Conservation (phyloP, 2,888 invertebrate species). For the Cephus nigrinus region DNA sequence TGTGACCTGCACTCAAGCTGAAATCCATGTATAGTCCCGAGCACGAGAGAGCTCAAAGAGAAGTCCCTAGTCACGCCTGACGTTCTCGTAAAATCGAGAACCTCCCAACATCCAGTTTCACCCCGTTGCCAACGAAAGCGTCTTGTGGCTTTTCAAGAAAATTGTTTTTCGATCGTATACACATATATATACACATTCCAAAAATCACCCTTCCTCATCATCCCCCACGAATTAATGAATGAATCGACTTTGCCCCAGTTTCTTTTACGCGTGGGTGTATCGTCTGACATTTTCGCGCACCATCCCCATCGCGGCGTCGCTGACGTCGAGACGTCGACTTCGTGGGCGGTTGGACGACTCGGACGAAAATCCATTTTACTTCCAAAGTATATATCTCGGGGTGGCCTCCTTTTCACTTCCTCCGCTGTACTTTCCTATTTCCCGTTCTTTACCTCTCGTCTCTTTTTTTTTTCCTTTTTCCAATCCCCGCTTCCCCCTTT, state of each 20-base stretch:
- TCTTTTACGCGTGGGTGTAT: conserved; percentile 43
- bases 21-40: background rate
- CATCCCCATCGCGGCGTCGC: conserved; percentile 36
- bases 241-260: conserved; percentile 60
- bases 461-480: background rate
- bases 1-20: background rate
- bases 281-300: conserved; percentile 53
- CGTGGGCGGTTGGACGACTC: conserved; percentile 43
- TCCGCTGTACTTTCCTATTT: background rate
- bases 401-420: background rate
- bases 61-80: background rate
- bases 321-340: conserved; percentile 28
- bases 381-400: conserved; percentile 9
- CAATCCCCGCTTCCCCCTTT: background rate
- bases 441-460: background rate
- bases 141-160: background rate
- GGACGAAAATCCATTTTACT: background rate
- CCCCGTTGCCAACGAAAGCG: background rate
- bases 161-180: background rate
- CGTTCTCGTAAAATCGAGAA: background rate
- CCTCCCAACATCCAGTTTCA: background rate
- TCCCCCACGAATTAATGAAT: conserved; percentile 38
- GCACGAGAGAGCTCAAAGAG: background rate
- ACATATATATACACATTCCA: background rate
- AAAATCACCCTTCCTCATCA: background rate